These are phyloP conservation scores for Vombatus ursinus DNA, from an alignment of 2,113 vertebrate species.

Conservation along the genomic window DNA sequence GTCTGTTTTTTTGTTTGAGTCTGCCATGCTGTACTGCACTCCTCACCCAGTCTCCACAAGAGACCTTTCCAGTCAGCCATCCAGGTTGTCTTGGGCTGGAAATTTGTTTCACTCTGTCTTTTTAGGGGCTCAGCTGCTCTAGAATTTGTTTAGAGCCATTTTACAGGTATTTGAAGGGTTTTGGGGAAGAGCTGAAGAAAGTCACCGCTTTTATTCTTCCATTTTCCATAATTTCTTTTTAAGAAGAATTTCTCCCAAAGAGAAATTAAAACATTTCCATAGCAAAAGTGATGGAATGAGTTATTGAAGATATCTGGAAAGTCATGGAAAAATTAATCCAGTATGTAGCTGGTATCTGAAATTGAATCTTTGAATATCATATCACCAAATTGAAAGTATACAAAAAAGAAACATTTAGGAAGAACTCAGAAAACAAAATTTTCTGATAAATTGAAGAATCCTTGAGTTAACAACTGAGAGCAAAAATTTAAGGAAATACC, in stretches of 20 bases:
- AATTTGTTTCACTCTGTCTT: too few relatives aligned
- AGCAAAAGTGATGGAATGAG: background rate
- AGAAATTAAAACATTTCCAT: background rate
- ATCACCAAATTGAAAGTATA: background rate
- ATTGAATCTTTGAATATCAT: background rate
- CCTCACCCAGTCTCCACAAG: too few relatives aligned
- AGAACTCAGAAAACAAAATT: background rate
- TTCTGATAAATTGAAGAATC: background rate
- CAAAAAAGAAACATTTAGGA: background rate
- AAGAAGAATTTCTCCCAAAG: background rate
- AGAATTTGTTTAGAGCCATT: too few relatives aligned
- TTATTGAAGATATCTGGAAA: background rate
- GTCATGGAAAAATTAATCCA: background rate
- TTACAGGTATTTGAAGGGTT: too few relatives aligned
- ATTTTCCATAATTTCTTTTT: too few relatives aligned
- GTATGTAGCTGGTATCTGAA: background rate
- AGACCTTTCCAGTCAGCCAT: too few relatives aligned
- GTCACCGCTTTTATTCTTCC: too few relatives aligned
- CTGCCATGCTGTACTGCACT: too few relatives aligned
- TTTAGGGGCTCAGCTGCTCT: too few relatives aligned
- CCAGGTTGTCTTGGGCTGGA: too few relatives aligned
- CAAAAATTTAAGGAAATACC: background rate
- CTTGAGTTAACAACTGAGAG: background rate
- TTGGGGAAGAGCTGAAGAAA: too few relatives aligned
- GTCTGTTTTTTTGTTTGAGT: too few relatives aligned